Conservation (phyloP, 2,888 invertebrate genomes). For the Metallyticus violacea region DNA sequence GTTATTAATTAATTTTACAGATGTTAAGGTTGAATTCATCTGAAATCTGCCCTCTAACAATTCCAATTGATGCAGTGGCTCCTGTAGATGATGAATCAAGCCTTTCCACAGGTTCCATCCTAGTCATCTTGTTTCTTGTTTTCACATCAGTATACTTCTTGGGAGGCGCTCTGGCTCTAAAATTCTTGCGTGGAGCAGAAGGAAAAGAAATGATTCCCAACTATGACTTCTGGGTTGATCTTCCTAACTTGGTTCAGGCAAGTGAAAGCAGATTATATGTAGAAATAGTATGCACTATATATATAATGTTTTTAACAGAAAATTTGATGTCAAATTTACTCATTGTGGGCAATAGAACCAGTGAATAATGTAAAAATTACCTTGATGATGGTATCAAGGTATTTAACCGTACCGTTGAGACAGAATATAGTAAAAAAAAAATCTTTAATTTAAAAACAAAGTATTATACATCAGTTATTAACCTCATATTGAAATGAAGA, state of each 20-base stretch:
- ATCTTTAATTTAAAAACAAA: too few relatives aligned
- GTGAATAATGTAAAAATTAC: too few relatives aligned
- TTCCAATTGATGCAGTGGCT: neutral
- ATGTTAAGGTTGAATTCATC: neutral
- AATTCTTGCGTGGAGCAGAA: conserved; percentile 66
- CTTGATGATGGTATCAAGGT: neutral
- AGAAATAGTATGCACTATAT: too few relatives aligned
- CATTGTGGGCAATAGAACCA: too few relatives aligned
- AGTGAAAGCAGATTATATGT: too few relatives aligned
- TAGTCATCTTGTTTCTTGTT: conserved; percentile 62
- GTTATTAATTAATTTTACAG: neutral
- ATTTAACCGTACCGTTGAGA: too few relatives aligned
- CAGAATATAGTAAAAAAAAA: too few relatives aligned
- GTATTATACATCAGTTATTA: too few relatives aligned
- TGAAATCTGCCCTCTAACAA: neutral
- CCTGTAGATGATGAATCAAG: neutral
- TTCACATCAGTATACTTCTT: conserved; percentile 59
- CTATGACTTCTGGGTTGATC: conserved; percentile 67
- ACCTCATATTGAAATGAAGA: too few relatives aligned
- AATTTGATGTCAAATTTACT: too few relatives aligned
- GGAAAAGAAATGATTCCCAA: conserved; percentile 74
- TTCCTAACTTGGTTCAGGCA: conserved; percentile 68
- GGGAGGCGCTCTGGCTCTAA: conserved; percentile 63
- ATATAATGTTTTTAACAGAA: too few relatives aligned
- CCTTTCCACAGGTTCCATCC: conserved; percentile 61